Evolutionary conservation across 1,140 invertebrate genomes (phyloP).

Genomic region (Drosophila parvula): DNA sequence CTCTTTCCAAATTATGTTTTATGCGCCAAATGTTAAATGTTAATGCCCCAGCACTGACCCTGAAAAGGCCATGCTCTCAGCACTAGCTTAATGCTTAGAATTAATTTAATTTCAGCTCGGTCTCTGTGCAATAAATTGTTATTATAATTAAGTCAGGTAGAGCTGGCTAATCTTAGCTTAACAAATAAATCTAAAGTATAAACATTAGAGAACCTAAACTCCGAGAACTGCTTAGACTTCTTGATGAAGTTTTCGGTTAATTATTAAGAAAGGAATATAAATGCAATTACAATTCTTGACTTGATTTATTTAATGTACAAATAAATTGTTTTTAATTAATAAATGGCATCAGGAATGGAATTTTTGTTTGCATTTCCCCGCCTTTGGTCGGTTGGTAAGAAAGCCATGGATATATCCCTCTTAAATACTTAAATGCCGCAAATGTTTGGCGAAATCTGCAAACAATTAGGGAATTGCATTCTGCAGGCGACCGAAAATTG

Average conservation of each 20-base stretch:
- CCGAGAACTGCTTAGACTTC: too few species aligned
- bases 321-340: neutral
- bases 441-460: slow-evolving; percentile 24
- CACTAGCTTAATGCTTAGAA: neutral
- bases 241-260: too few species aligned
- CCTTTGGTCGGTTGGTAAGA: too few species aligned
- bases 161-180: neutral
- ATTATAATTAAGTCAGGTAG: too few species aligned
- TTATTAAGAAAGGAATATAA: too few species aligned
- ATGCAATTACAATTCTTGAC: neutral
- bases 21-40: neutral
- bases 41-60: neutral
- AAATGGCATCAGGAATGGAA: neutral
- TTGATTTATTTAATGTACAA: neutral
- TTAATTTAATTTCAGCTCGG: neutral
- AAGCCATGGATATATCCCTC: neutral
- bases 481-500: slow-evolving; percentile 11
- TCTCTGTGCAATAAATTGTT: too few species aligned
- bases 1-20: neutral
- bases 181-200: neutral
- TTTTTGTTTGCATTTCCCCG: neutral
- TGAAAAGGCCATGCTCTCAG: neutral
- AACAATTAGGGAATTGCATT: slow-evolving; percentile 43
- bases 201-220: neutral
- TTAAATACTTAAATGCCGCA: slow-evolving; percentile 2